Evolutionary conservation across 2,113 vertebrate species (phyloP), one percentile per base, ranked within the genome.

Genomic region (Cephalopholis sonnerati): DNA sequence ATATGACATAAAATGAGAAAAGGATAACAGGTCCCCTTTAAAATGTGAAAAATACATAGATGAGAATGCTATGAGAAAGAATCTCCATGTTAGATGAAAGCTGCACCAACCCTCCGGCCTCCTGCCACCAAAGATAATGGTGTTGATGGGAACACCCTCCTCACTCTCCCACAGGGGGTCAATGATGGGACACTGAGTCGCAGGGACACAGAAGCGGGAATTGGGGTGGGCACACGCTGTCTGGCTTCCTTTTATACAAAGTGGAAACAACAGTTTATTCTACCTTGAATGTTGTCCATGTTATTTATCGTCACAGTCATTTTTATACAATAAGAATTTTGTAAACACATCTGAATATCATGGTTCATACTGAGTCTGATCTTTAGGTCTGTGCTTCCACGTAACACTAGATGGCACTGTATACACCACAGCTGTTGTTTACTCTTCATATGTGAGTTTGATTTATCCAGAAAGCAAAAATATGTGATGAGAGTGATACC

Each of bases 71-170:
- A 32, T 32, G 32, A n/a, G n/a, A n/a, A n/a, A n/a, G n/a, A n/a
- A n/a, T n/a, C n/a, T n/a, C n/a, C n/a, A n/a, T n/a, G n/a, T n/a
- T n/a, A n/a, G n/a, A n/a, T n/a, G n/a, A n/a, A n/a, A n/a, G n/a
- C 39, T 25, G 27, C 32, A 32, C 87, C 17, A 57, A 99, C 98
- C 98, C 29, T 95, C 89, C 48, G 98, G 98, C 89, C 98, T 96
- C 81, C 98, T 96, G 16, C 98, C 98, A 27, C 98, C 98, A 6
- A 99, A 99, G 84, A 99, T 96, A 29, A 99, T 98, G 29, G 96
- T 98, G 25, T 99, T 97, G 0, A 99, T 98, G 62, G 97, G 98
- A 13, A 99, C 98, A 0, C 98, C 98, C 55, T 98, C 95, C 0
- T 97, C 96, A 0, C 96, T 97, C 46, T 99, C 97, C 98, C 98